phyloP scores from a whole-genome alignment of 2,113 vertebrate genomes.

The Cyphomyrus plagiostoma region DNA sequence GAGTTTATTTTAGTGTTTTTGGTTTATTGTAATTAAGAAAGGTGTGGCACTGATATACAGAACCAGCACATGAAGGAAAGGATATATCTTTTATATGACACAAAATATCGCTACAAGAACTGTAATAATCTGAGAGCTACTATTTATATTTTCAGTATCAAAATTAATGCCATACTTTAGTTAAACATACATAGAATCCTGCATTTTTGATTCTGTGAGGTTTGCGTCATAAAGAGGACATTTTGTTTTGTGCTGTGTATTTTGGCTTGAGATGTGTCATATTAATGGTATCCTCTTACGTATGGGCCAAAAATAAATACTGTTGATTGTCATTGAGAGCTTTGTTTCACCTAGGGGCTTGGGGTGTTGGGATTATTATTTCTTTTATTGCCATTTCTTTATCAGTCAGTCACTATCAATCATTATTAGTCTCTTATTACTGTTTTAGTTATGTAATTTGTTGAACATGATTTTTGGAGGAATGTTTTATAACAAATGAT shows the following conservation, averaged over 20 bases:
- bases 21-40: constrained; percentile 22
- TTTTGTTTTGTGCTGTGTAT: constrained; percentile 27
- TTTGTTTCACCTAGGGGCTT: constrained; percentile 20
- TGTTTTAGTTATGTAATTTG: neutral
- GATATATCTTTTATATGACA: neutral
- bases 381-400: neutral
- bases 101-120: neutral
- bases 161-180: neutral
- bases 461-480: neutral
- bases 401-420: neutral
- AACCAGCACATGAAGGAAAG: neutral
- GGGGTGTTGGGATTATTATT: constrained; percentile 25
- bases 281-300: constrained; percentile 51
- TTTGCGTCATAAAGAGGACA: neutral
- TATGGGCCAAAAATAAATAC: constrained; percentile 54
- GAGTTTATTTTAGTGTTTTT: neutral
- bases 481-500: neutral
- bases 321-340: constrained; percentile 44
- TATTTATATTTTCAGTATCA: neutral
- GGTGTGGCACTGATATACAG: neutral
- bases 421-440: neutral
- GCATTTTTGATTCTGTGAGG: neutral
- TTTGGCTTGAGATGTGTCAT: constrained; percentile 9
- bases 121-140: neutral
- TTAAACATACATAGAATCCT: neutral